Evolutionary conservation across 2,888 invertebrate genomes (phyloP), one percentile per base, ranked within the genome.

Genomic region (Drosophila putrida): DNA sequence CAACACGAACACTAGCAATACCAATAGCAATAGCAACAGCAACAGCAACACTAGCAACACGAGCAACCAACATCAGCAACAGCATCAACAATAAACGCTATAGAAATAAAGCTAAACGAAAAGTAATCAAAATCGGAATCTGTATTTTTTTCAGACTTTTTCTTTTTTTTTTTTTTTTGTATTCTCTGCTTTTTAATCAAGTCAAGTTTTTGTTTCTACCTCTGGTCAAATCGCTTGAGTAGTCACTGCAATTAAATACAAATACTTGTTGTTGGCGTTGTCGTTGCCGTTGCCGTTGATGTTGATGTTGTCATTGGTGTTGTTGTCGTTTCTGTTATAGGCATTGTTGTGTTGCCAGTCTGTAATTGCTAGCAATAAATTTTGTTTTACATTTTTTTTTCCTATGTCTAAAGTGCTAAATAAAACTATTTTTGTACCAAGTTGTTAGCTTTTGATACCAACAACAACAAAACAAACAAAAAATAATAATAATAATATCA

Each of bases 391-490:
- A 39, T 54, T 41, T 60, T 69, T 69, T 80, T 39, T 47, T 33
- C 25, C 38, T 54, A 61, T 64, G 74, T 36, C 44, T 25, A 25
- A 71, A 70, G 75, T 75, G 75, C 51, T 74, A 38, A 78, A 38
- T 31, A 27, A 55, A 62, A 74, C 63, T 57, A 63, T 57, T 75
- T 75, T 78, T 68, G 28, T 59, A 43, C 39, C 39, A 73, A 72
- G 57, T 36, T 66, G 78, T 65, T 77, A 77, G 77, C 60, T 77
- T 69, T 63, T 69, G 49, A 65, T 57, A 61, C 55, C 67, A 46
- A 55, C 41, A 54, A 49, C 41, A 44, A 35, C 39, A 50, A 31
- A 31, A 53, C 58, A 13, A 46, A 20, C 13, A 50, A 50, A 50
- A 6, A 38, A 28, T 13, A 35, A 38, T 15, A 11, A 8, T 11